Base-by-base conservation (phyloP, 2,113 vertebrate species). In the Leucosticte australis region DNA sequence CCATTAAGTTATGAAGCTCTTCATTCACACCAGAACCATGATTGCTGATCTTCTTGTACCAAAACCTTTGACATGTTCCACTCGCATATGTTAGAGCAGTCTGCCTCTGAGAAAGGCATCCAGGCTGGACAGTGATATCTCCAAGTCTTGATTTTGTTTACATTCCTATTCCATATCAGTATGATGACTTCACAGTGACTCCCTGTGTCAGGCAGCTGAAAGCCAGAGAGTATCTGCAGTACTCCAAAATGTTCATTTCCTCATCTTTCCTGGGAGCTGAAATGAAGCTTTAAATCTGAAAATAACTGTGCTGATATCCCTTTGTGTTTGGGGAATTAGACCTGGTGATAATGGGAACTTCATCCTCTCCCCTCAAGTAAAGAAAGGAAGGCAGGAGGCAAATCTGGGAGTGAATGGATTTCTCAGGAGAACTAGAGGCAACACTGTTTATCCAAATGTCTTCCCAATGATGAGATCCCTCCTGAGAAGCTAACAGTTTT, bases 141-240 rank as follows among this genome's bases (percentile, higher is more conserved):
- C 62, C 73, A 49, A 90, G 82, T 53, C 70, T 62, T 92, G 35
- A 56, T 74, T 92, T 90, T 95, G 96, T 97, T 97, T 97, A 97
- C 94, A 92, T 93, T 96, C 56, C 70, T 89, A 6, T 71, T 92
- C 76, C 92, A 37, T 95, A 96, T 96, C 95, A 92, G 85, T 87
- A 75, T 89, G 39, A 42, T 33, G 79, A 62, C 44, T 95, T 94
- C 50, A 59, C 27, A 27, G 27, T 41, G 44, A 53, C 39, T 86
- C 8, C 10, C 4, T 42, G 15, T 82, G 47, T 76, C 49, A 75
- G 79, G 62, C 85, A 92, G 74, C 84, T 87, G 86, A 71, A 84
- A 81, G 76, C 52, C 35, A 64, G 23, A 53, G 67, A 13, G 2
- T 50, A 33, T 39, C 44, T n/a, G 27, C 42, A 78, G 49, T 55